Evolutionary conservation across 2,797 vertebrate species (phyloP).

Genomic region (Arctocebus calabarensis): DNA sequence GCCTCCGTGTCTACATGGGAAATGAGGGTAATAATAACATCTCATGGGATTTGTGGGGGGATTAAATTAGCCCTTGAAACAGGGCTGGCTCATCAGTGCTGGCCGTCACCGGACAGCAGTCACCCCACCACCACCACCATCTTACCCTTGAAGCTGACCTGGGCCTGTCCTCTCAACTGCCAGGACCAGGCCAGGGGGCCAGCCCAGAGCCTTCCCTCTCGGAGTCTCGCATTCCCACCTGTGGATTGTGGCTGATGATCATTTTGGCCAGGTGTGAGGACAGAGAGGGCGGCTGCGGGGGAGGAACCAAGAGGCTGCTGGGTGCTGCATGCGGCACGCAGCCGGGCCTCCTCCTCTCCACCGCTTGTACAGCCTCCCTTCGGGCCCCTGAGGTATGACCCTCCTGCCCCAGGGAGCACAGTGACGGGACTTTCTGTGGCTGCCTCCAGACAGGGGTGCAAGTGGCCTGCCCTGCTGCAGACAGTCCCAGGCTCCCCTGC

Average conservation of each 20-base stretch:
- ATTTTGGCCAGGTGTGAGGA: neutral
- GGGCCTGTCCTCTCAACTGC: neutral
- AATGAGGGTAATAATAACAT: neutral
- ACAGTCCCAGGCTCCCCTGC: neutral
- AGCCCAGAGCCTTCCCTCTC: accelerated
- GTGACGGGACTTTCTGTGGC: neutral
- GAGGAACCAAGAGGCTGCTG: accelerated
- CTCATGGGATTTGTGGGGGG: neutral
- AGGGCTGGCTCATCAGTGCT: neutral
- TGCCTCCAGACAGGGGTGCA: neutral
- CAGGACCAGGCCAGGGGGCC: neutral
- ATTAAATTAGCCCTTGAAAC: neutral
- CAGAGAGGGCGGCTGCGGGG: accelerated
- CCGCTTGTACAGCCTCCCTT: neutral
- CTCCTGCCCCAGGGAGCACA: neutral
- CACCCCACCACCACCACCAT: accelerated
- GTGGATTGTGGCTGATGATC: neutral
- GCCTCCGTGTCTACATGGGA: neutral
- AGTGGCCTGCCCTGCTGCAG: accelerated
- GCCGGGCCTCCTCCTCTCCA: neutral
- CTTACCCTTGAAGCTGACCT: neutral
- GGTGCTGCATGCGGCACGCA: neutral
- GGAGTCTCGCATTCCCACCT: neutral
- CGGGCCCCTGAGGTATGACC: neutral
- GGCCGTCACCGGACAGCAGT: accelerated